Evolutionary conservation across 2,888 invertebrate species (phyloP), one percentile per base, ranked within the genome.

Genomic region (Cetonia aurata): DNA sequence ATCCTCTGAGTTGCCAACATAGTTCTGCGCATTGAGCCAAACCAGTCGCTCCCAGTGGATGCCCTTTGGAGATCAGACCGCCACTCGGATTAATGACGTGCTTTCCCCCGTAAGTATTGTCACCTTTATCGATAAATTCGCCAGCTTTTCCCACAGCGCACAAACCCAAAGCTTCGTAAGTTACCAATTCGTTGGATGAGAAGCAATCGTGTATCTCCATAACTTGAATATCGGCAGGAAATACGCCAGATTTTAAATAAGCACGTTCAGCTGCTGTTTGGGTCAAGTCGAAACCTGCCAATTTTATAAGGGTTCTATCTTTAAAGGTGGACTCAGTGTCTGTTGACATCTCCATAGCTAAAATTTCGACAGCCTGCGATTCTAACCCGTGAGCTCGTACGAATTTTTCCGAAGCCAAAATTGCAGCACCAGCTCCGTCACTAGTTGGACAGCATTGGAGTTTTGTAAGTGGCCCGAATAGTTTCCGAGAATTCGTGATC

Each of bases 31-130:
- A 94, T 80, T 95, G 94, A 4, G 94, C 94, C 69, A 95, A 80
- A 62, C 95, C 97, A 10, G 98, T 98, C 0, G 98, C 98, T 59
- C 98, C 98, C 65, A 98, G 86, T 10, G 98, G 98, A 89, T 98
- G 98, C 0, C 98, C 98, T 85, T 99, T 99, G 0, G 98, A 98
- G 74, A 99, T 98, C 53, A 99, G 89, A n/a, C 99, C 99, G 60
- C 98, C 99, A 81, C 98, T 98, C 0, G 99, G 99, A 85, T 99
- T 99, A n/a, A 99, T 89, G 1, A 99, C 99, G 83, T 93, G 96
- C 83, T 94, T 93, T 17, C 99, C 99, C 37, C 99, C 94, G 79
- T 99, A 99, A 0, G 99, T 99, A 83, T 99, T 99, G 82, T 98
- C 94, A 0, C 96, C 96, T 4, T 91, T 88, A 83, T 99, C 99